phyloP scores from a whole-genome alignment of 2,888 invertebrate genomes.

The Busseola fusca region DNA sequence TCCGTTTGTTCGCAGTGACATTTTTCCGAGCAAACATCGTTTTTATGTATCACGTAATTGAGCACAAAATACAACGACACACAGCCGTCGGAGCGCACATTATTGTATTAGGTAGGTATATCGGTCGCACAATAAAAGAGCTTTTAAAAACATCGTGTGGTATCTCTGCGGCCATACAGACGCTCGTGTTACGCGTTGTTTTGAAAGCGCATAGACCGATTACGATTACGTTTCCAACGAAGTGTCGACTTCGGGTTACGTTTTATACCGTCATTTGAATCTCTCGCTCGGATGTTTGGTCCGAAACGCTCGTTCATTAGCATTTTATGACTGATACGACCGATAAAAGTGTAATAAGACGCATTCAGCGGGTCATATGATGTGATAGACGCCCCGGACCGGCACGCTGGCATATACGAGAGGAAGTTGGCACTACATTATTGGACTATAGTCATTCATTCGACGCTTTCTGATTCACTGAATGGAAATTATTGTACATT shows the following conservation, averaged over 20 bases:
- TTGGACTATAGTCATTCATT: slow-evolving; percentile 79
- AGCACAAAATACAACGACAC: slow-evolving; percentile 60
- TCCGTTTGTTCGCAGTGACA: slow-evolving; percentile 52
- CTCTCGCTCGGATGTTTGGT: slow-evolving; percentile 88
- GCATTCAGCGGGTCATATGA: slow-evolving; percentile 86
- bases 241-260: slow-evolving; percentile 88
- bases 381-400: slow-evolving; percentile 81
- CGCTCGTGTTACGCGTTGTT: slow-evolving; percentile 86
- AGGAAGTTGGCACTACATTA: slow-evolving; percentile 81
- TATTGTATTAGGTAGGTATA: slow-evolving; percentile 69
- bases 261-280: slow-evolving; percentile 88
- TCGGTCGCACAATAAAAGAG: slow-evolving; percentile 85
- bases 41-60: slow-evolving; percentile 62
- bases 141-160: slow-evolving; percentile 85
- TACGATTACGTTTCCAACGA: slow-evolving; percentile 87
- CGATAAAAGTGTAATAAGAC: slow-evolving; percentile 89
- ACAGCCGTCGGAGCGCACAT: slow-evolving; percentile 49
- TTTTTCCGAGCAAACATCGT: slow-evolving; percentile 61
- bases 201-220: slow-evolving; percentile 86
- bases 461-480: slow-evolving; percentile 79
- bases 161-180: slow-evolving; percentile 80
- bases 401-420: slow-evolving; percentile 77
- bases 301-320: slow-evolving; percentile 87
- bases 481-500: slow-evolving; percentile 77
- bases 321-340: slow-evolving; percentile 89